Conservation (phyloP, 2,113 vertebrate species). For the Pipa parva region DNA sequence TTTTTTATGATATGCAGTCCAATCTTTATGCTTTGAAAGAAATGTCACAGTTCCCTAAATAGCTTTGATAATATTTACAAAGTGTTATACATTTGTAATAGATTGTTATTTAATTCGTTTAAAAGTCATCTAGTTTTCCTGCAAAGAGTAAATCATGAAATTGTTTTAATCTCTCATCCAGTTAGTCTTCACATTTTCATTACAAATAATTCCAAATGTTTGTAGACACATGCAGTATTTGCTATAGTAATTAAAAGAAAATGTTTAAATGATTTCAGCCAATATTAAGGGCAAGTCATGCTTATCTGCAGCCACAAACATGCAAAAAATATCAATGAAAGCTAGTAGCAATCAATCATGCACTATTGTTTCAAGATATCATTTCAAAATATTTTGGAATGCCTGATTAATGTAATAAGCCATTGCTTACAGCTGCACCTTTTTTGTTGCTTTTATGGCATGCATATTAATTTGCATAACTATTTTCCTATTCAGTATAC, state of each 20-base stretch:
- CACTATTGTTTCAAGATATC: no score
- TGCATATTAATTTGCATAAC: no score
- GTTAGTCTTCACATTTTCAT: background rate
- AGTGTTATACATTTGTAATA: background rate
- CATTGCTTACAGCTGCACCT: no score
- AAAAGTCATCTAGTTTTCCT: background rate
- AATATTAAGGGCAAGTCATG: constrained; percentile 15
- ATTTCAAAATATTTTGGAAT: no score
- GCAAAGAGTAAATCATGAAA: constrained; percentile 3
- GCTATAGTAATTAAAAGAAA: constrained; percentile 16
- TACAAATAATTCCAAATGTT: background rate
- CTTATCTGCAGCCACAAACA: constrained; percentile 23
- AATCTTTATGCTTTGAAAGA: no score
- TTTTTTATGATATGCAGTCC: no score
- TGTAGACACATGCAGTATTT: background rate
- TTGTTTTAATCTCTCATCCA: background rate
- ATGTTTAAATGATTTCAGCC: constrained; percentile 14
- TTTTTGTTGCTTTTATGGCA: no score
- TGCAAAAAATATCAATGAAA: constrained; percentile 12
- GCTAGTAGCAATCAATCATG: background rate
- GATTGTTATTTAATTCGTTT: background rate
- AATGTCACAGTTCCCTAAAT: no score
- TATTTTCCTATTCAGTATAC: no score
- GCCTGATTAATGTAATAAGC: no score
- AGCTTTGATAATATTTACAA: no score